Evolutionary conservation across 1,140 invertebrate genomes (phyloP).

Genomic region (Helicoverpa armigera): DNA sequence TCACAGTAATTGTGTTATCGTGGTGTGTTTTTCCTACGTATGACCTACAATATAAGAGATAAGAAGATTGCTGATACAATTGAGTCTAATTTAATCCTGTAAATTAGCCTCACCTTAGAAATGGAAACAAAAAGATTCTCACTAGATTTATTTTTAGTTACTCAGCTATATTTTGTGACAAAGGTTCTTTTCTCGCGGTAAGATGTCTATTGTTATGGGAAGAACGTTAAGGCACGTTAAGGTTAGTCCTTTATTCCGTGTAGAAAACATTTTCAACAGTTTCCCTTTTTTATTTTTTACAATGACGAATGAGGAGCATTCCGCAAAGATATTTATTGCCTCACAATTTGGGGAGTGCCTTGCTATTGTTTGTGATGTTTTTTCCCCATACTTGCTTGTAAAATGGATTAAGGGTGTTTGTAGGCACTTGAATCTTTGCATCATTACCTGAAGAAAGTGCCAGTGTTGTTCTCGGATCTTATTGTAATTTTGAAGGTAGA

Average conservation of each 20-base stretch:
- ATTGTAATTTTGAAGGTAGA: too few species aligned
- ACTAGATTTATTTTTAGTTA: background rate
- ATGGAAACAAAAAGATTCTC: too few species aligned
- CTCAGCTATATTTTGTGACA: constrained; percentile 20
- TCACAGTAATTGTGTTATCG: too few species aligned
- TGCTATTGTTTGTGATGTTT: constrained; percentile 40
- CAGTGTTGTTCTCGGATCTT: too few species aligned
- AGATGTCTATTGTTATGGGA: constrained; percentile 47
- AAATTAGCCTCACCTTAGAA: too few species aligned
- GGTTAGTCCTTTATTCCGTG: constrained; percentile 47
- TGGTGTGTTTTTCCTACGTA: too few species aligned
- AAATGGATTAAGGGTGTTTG: background rate
- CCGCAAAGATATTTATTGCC: constrained; percentile 55
- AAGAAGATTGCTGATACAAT: too few species aligned
- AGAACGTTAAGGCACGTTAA: constrained; percentile 48
- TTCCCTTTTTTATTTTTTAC: constrained; percentile 50
- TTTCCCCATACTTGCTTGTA: background rate
- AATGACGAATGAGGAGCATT: constrained; percentile 47
- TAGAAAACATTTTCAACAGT: constrained; percentile 53
- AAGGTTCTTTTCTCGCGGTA: constrained; percentile 44
- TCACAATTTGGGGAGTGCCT: constrained; percentile 52
- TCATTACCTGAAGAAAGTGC: too few species aligned
- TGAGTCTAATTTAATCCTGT: too few species aligned
- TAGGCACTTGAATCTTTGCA: too few species aligned
- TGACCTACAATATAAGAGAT: too few species aligned